Evolutionary conservation across 1,140 invertebrate species (phyloP).

Genomic region (Pemphigus obesinymphae): DNA sequence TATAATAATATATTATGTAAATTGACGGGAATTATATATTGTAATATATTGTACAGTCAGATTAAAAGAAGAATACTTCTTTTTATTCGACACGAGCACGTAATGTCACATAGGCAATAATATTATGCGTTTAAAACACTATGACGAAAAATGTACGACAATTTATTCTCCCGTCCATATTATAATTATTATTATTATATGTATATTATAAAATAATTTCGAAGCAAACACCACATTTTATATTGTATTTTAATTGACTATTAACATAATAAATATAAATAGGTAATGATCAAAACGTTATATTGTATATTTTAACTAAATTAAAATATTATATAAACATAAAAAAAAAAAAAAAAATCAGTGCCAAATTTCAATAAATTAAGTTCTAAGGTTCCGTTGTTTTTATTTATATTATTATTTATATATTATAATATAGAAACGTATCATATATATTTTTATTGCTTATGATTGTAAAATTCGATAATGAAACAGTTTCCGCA

Average conservation of each 20-base stretch:
- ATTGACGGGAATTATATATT: not conserved
- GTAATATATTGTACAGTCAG: too few relatives aligned
- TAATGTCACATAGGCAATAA: too few relatives aligned
- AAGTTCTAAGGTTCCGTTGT: not conserved
- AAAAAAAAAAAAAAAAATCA: not conserved
- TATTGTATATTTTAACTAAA: not conserved
- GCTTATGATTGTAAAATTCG: too few relatives aligned
- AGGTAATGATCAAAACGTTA: not conserved
- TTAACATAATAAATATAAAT: too few relatives aligned
- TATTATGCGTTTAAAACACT: not conserved
- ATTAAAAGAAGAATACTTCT: not conserved
- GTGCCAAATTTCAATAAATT: slow-evolving; percentile 2
- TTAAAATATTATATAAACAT: too few relatives aligned
- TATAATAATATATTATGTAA: not conserved
- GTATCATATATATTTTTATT: too few relatives aligned
- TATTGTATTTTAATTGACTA: not conserved
- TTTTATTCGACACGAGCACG: not conserved
- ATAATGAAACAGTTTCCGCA: too few relatives aligned
- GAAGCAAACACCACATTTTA: slow-evolving; percentile 4
- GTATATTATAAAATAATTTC: too few relatives aligned
- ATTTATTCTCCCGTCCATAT: not conserved
- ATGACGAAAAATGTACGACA: not conserved
- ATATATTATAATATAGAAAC: too few relatives aligned
- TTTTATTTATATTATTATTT: too few relatives aligned
- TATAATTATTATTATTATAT: not conserved